phyloP scores from a whole-genome alignment of 2,113 vertebrate species.

The Lagopus leucura region DNA sequence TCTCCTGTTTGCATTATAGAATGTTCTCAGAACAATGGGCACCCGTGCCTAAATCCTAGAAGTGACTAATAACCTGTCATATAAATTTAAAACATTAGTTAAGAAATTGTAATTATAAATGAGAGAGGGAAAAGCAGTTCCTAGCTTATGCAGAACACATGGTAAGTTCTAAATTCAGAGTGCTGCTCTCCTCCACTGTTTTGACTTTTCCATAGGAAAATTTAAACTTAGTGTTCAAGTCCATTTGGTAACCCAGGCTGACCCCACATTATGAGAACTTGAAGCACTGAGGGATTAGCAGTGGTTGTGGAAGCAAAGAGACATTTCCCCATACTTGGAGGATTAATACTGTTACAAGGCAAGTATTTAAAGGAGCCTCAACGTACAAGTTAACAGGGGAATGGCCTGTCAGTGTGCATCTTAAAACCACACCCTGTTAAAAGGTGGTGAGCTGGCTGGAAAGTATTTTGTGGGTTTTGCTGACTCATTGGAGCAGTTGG shows the following conservation, averaged over 20 bases:
- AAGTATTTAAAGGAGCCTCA: constrained; percentile 11
- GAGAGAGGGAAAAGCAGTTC: not conserved
- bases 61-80: not conserved
- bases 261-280: not conserved
- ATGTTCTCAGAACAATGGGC: constrained; percentile 17
- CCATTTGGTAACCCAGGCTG: constrained; percentile 20
- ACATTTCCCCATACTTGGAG: not conserved
- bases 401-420: constrained; percentile 11
- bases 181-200: not conserved
- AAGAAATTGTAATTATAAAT: not conserved
- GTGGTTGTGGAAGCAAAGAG: not conserved
- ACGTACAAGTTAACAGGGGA: not conserved
- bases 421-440: constrained; percentile 41
- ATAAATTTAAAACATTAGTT: not conserved
- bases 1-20: not conserved
- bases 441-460: constrained; percentile 53
- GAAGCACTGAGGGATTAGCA: not conserved
- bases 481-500: constrained; percentile 1
- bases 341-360: constrained; percentile 15
- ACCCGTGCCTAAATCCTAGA: not conserved
- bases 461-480: constrained; percentile 66
- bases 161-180: not conserved
- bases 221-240: not conserved
- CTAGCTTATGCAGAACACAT: not conserved
- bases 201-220: constrained; percentile 13